A percentile compares a stretch with the other conserved stretches of the same genome.
Conservation (phyloP, 2,888 invertebrate species). For the Nowickia ferox region DNA sequence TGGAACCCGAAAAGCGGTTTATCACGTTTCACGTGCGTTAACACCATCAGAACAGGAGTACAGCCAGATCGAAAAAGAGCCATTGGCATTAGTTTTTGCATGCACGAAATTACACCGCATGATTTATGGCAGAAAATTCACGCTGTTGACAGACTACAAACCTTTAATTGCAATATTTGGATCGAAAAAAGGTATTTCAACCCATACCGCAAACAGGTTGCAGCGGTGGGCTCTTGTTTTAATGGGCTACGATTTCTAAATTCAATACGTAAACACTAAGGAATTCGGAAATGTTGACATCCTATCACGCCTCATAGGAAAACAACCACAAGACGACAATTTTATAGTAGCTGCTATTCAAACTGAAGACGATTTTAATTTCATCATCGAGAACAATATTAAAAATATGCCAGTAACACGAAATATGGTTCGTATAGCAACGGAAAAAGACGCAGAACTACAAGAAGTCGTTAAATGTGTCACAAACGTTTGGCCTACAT, state of each 20-base stretch:
- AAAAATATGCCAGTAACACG: no score
- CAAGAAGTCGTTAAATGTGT: conserved; percentile 8
- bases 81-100: conserved; percentile 14
- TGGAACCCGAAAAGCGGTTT: conserved; percentile 2
- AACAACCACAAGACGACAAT: neutral
- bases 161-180: conserved; percentile 32
- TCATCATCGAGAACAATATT: no score
- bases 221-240: conserved; percentile 3
- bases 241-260: neutral
- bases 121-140: conserved; percentile 43
- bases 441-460: conserved; percentile 10
- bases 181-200: conserved; percentile 73
- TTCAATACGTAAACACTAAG: neutral
- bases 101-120: conserved; percentile 35
- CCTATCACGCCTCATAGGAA: neutral
- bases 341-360: neutral
- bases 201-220: conserved; percentile 35
- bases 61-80: conserved; percentile 75
- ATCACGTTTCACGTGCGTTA: conserved; percentile 33
- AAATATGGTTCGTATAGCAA: no score
- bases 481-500: neutral
- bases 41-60: conserved; percentile 43
- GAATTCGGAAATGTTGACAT: neutral
- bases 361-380: conserved; percentile 7
- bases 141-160: conserved; percentile 35